Evolutionary conservation across 1,140 invertebrate species (phyloP).

Genomic region (Brachionus rubens): DNA sequence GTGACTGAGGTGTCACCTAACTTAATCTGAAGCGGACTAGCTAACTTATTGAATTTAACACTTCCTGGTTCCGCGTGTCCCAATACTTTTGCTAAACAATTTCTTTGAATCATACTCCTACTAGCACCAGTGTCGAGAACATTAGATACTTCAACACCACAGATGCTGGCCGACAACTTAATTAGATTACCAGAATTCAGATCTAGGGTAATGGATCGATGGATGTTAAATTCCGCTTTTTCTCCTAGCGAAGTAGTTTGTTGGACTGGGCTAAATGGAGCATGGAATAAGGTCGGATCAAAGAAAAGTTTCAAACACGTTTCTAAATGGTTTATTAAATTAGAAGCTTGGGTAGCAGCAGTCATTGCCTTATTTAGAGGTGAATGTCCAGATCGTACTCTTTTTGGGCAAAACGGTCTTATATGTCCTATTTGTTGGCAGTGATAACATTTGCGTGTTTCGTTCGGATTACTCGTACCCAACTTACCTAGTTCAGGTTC

Average conservation of each 20-base stretch:
- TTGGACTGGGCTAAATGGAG: background rate
- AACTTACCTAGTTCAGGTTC: background rate
- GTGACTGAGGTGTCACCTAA: background rate
- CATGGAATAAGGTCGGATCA: background rate
- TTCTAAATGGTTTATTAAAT: constrained; percentile 24
- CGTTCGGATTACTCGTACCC: too few relatives aligned
- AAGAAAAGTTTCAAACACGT: constrained; percentile 3
- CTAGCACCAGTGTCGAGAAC: too few relatives aligned
- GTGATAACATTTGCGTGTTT: constrained; percentile 1
- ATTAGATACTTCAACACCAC: constrained; percentile 6
- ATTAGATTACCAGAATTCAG: background rate
- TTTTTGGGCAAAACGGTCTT: background rate
- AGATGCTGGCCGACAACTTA: background rate
- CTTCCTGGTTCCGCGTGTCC: background rate
- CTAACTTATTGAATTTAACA: background rate
- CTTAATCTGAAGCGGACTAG: background rate
- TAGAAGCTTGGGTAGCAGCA: background rate
- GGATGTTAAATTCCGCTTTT: too few relatives aligned
- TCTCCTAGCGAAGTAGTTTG: too few relatives aligned
- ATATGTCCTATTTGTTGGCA: constrained; percentile 4
- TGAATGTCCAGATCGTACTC: background rate
- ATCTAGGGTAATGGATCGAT: too few relatives aligned
- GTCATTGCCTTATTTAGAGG: too few relatives aligned
- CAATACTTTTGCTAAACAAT: too few relatives aligned
- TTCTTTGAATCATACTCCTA: too few relatives aligned